Evolutionary conservation across 2,797 vertebrate genomes (phyloP).

Genomic region (Xenopus petersii): DNA sequence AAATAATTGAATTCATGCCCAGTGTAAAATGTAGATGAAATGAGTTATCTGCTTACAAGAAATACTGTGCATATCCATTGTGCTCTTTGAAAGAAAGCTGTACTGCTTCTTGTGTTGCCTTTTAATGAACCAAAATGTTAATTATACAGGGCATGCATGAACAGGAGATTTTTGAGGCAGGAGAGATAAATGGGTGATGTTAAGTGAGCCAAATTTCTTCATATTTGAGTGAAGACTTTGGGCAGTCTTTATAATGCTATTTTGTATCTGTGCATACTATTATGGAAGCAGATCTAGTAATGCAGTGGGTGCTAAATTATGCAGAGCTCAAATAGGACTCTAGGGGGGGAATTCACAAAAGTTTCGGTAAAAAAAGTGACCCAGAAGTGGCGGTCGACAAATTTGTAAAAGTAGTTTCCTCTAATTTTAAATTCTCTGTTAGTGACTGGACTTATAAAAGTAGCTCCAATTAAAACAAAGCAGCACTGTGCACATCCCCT

Average conservation of each 20-base stretch:
- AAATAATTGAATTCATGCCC: slow-evolving; percentile 42
- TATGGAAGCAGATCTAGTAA: too few species aligned
- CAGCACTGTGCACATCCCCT: too few species aligned
- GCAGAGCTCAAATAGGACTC: too few species aligned
- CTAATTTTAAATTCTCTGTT: too few species aligned
- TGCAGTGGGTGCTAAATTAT: too few species aligned
- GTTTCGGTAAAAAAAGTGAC: too few species aligned
- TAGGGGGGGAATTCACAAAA: too few species aligned
- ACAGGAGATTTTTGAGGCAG: background rate
- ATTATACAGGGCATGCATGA: background rate
- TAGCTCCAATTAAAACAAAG: too few species aligned
- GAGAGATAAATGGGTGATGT: background rate
- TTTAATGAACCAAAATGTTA: background rate
- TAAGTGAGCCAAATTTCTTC: background rate
- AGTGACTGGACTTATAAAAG: too few species aligned
- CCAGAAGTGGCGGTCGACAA: too few species aligned
- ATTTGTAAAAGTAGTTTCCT: too few species aligned
- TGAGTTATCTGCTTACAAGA: slow-evolving; percentile 26
- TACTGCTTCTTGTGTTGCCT: background rate
- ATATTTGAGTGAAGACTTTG: background rate
- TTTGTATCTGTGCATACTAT: background rate
- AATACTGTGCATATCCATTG: slow-evolving; percentile 6
- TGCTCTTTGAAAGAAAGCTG: background rate
- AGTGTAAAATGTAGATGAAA: slow-evolving; percentile 7
- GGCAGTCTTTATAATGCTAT: background rate